A percentile compares a stretch with the other conserved stretches of the same genome.
These are phyloP conservation scores for Anneissia japonica DNA, from an alignment of 35 echinoderm and acorn worm genomes.

Conservation along the genomic window DNA sequence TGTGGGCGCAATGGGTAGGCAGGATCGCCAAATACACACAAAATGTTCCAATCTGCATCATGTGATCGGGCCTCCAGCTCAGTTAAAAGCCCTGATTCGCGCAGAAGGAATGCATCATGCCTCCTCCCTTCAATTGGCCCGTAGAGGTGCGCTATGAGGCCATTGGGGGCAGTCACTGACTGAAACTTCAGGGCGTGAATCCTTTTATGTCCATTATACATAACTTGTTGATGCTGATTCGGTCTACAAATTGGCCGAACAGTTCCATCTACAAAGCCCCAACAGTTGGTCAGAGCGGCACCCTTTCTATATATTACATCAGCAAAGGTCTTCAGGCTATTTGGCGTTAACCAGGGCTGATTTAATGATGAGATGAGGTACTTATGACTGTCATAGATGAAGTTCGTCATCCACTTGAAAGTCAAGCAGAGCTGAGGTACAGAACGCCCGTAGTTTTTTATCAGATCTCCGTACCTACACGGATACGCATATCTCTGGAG, in stretches of 20 bases:
- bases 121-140: background rate
- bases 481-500: constrained; percentile 4
- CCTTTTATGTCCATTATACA: constrained; percentile 27
- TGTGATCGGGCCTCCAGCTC: background rate
- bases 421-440: background rate
- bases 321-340: constrained; percentile 3
- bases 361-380: constrained; percentile 11
- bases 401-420: constrained; percentile 5
- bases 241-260: constrained; percentile 43
- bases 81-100: background rate
- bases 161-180: background rate
- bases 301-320: constrained; percentile 21
- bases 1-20: constrained; percentile 28
- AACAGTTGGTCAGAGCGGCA: background rate
- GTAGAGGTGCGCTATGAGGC: background rate
- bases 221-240: background rate
- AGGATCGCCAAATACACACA: constrained; percentile 58
- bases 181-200: constrained; percentile 16
- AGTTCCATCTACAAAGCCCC: constrained; percentile 42
- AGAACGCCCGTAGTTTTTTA: background rate
- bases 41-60: constrained; percentile 5
- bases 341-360: constrained; percentile 5
- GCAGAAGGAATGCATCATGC: background rate
- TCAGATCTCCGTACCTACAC: background rate
- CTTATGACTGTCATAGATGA: constrained; percentile 8